Conservation (phyloP, 2,797 vertebrate genomes). For the Salmo trutta region DNA sequence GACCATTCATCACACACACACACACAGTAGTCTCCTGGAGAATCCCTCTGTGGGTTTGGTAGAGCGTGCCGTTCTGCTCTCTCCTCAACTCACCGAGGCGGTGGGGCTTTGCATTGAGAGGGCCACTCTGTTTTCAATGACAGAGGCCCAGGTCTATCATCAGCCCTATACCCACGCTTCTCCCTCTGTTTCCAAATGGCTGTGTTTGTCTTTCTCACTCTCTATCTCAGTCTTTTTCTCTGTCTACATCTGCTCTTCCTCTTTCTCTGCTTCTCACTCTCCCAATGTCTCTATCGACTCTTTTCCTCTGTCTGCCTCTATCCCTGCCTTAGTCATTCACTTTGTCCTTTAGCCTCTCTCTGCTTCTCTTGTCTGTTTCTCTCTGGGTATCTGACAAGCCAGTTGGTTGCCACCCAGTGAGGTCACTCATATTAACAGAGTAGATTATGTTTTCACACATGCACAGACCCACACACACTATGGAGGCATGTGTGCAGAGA, state of each 20-base stretch:
- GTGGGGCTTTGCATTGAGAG: not conserved
- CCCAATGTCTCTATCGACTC: not conserved
- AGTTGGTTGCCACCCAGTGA: not conserved
- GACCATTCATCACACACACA: not conserved
- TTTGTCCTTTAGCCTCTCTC: not conserved
- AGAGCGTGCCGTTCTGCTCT: conserved; percentile 2
- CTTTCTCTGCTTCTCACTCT: not conserved
- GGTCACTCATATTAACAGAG: not conserved
- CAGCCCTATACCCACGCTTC: not conserved
- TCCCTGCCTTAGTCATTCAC: not conserved
- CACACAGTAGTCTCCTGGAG: not conserved
- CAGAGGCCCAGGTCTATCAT: not conserved
- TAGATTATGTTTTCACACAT: not conserved
- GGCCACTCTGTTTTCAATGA: not conserved
- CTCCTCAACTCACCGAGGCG: not conserved
- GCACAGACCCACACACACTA: not conserved
- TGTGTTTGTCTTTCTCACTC: not conserved
- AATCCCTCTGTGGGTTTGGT: not conserved
- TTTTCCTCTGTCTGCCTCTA: not conserved
- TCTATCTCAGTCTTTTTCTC: not conserved
- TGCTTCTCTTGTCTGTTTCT: not conserved
- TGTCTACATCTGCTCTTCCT: not conserved
- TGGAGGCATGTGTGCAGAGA: not conserved
- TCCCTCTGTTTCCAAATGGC: not conserved
- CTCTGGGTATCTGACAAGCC: not conserved